phyloP scores from a whole-genome alignment of 2,113 vertebrate genomes.

The Heliornis fulica region DNA sequence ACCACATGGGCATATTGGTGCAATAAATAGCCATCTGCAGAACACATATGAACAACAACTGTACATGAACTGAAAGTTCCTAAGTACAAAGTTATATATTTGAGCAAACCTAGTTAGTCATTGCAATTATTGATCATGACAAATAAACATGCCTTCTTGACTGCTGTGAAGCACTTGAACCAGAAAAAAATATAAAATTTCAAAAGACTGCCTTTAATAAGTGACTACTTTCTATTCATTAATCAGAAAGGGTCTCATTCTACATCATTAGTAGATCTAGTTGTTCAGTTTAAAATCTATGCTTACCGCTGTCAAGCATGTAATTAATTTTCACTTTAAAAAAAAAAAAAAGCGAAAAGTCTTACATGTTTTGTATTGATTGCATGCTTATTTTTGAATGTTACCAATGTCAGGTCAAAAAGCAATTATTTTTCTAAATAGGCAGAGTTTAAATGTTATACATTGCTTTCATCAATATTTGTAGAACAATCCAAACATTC shows the following conservation, averaged over 20 bases:
- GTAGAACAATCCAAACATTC: background rate
- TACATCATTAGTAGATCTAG: background rate
- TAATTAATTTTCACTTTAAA: background rate
- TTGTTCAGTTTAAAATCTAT: background rate
- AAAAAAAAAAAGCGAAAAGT: background rate
- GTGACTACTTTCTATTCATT: background rate
- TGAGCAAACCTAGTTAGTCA: background rate
- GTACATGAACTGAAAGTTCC: rapidly evolving
- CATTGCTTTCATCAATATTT: background rate
- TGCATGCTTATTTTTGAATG: background rate
- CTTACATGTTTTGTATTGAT: slow-evolving; percentile 1
- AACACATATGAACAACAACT: rapidly evolving
- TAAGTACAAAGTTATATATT: background rate
- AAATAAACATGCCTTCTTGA: background rate
- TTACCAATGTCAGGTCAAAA: background rate
- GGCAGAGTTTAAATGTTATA: background rate
- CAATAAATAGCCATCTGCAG: background rate
- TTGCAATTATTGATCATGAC: background rate
- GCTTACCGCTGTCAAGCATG: background rate
- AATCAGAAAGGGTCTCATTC: background rate
- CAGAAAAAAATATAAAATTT: background rate
- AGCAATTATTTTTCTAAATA: background rate
- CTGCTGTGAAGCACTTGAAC: background rate
- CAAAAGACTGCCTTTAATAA: background rate
- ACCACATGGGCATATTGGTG: rapidly evolving